A percentile compares a stretch with the other conserved stretches of the same genome.
phyloP scores from a whole-genome alignment of 1,140 invertebrate species.

The Atta cephalotes region DNA sequence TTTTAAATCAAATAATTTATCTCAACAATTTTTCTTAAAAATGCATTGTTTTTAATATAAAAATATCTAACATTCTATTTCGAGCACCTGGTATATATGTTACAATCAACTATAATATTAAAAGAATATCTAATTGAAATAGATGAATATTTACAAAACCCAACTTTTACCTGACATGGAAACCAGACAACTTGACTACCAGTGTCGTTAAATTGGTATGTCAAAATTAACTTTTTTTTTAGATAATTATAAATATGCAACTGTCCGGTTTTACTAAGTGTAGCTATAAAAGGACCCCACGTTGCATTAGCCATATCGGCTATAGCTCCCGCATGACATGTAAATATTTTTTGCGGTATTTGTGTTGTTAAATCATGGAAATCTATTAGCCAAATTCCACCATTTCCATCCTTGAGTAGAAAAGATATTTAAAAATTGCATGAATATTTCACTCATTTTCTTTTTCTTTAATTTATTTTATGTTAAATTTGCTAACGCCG shows the following conservation, averaged over 20 bases:
- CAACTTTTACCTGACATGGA: constrained; percentile 88
- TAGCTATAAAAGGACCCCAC: constrained; percentile 89
- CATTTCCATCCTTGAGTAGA: constrained; percentile 90
- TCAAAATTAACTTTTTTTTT: constrained; percentile 87
- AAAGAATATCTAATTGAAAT: constrained; percentile 5
- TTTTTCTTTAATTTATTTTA: constrained; percentile 1
- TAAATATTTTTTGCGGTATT: constrained; percentile 87
- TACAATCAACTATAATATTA: background rate
- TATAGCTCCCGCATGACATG: constrained; percentile 92
- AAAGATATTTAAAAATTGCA: background rate
- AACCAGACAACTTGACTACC: constrained; percentile 92
- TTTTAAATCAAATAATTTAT: too few relatives aligned
- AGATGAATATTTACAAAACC: background rate
- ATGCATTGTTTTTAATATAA: too few relatives aligned
- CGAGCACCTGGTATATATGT: background rate
- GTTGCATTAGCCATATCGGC: constrained; percentile 89
- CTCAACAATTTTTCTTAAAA: too few relatives aligned
- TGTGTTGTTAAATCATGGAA: constrained; percentile 89
- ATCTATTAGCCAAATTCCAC: constrained; percentile 93
- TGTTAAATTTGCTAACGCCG: constrained; percentile 1
- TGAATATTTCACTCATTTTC: constrained; percentile 27
- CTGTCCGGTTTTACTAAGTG: constrained; percentile 90
- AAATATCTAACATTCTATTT: too few relatives aligned
- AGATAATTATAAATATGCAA: constrained; percentile 91
- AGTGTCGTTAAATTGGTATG: constrained; percentile 88